These are phyloP conservation scores for Engraulis encrasicolus DNA, from an alignment of 2,113 vertebrate genomes.

Conservation along the genomic window DNA sequence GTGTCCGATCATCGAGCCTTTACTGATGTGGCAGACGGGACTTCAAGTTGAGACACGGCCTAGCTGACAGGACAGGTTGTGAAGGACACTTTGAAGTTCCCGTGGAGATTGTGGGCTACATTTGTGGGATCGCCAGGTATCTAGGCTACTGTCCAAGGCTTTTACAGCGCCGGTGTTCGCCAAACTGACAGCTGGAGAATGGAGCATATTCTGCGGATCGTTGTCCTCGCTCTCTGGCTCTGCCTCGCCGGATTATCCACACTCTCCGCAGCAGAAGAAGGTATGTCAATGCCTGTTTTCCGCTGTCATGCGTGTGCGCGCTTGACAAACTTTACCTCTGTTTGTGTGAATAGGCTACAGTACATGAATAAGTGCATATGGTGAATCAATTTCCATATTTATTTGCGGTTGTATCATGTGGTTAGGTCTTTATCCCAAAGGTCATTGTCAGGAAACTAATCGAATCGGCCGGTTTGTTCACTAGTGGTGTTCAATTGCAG, in stretches of 20 bases:
- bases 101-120: neutral
- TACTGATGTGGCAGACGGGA: constrained; percentile 24
- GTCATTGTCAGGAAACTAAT: neutral
- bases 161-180: neutral
- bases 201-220: neutral
- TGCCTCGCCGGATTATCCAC: neutral
- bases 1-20: neutral
- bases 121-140: neutral
- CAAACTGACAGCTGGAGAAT: neutral
- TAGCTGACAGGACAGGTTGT: constrained; percentile 20
- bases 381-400: neutral
- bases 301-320: neutral
- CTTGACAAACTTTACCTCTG: neutral
- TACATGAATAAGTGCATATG: neutral
- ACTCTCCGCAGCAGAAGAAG: constrained; percentile 19
- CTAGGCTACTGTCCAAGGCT: neutral
- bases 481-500: neutral
- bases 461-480: neutral
- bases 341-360: neutral
- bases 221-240: neutral
- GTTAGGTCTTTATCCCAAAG: neutral
- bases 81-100: constrained; percentile 10
- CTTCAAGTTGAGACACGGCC: constrained; percentile 5
- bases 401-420: neutral
- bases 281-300: constrained; percentile 12